Base-by-base conservation (phyloP, 2,113 vertebrate genomes). In the Sebastes schlegelii region DNA sequence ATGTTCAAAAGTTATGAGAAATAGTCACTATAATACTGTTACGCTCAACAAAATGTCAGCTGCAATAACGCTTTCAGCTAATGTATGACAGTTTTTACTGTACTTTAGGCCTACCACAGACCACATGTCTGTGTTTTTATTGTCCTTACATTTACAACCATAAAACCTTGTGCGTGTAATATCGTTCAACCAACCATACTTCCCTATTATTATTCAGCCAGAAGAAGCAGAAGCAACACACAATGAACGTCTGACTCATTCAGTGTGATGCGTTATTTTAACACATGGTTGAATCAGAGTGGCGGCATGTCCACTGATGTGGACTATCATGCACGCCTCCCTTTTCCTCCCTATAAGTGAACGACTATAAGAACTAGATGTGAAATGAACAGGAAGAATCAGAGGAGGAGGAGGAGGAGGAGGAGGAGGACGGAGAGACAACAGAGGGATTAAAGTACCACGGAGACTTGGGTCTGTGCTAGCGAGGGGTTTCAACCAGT, bases 401-500 rank as follows among this genome's bases (percentile, higher is more conserved):
- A 70, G 61, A 58, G 54, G 17, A 8, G 6, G 10, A 66, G 26
- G 4, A 58, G 54, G 17, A 8, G 6, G 10, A 66, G 26, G 4
- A 52, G 43, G 49, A 57, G 12, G 51, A 51, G 67, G 13, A 51
- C 23, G 48, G 21, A 43, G 2, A 21, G 55, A 65, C 26, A 16
- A 19, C 9, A 51, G 4, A 17, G 10, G 51, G 74, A 84, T 88
- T 82, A 43, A 68, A 34, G 34, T 34, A 49, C 45, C 21, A 52
- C 57, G 60, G 73, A 34, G 45, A 6, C 21, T 26, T 1, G 52
- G 72, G 67, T 77, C 52, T 61, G 77, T 75, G 1, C 82, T 85
- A 8, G 66, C 45, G 58, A 85, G 70, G 66, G 82, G 55, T 63
- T 76, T 80, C 34, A 34, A 34, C 42, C 51, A 80, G 72, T 52